Evolutionary conservation across 2,888 invertebrate species (phyloP), one percentile per base, ranked within the genome.

Genomic region (Rutpela maculata): DNA sequence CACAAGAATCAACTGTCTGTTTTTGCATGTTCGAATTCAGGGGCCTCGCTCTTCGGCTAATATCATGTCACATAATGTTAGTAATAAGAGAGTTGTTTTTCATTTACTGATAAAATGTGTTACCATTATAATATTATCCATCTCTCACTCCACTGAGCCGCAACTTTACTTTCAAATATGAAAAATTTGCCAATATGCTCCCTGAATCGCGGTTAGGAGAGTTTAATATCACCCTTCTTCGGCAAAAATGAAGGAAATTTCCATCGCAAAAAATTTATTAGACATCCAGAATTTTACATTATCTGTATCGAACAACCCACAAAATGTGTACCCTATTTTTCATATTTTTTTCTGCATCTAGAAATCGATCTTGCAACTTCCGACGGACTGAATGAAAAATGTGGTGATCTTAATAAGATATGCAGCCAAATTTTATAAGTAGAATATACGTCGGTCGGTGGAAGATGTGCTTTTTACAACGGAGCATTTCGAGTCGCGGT

Each of bases 351-450:
- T 50, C 50, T 15, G 12, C 12, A 43, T 15, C 15, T n/a, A 2
- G 50, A 50, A 15, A 50, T 50, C 50, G 50, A 50, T 50, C 50
- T 50, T 50, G 50, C 50, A 50, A 50, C 50, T 50, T 50, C 50
- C 50, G 50, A 50, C 50, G 50, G 50, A n/a, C 50, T n/a, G 50
- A 50, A 50, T 50, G 50, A 50, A n/a, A 50, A 50, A 50, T 50
- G 50, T 50, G 50, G 50, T 15, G 50, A 50, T 50, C 50, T 50
- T 50, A 50, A 50, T 50, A 50, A 50, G 50, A 50, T 50, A 50
- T 50, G 50, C 50, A 50, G 50, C 6, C 1, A 50, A 50, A 50
- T 50, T 50, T 50, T 50, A n/a, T 50, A 50, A 50, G 50, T n/a
- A 50, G 7, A 50, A 50, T 50, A 50, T 50, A 50, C 50, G 50